phyloP scores from a whole-genome alignment of 2,113 vertebrate species.

The Sialia sialis region DNA sequence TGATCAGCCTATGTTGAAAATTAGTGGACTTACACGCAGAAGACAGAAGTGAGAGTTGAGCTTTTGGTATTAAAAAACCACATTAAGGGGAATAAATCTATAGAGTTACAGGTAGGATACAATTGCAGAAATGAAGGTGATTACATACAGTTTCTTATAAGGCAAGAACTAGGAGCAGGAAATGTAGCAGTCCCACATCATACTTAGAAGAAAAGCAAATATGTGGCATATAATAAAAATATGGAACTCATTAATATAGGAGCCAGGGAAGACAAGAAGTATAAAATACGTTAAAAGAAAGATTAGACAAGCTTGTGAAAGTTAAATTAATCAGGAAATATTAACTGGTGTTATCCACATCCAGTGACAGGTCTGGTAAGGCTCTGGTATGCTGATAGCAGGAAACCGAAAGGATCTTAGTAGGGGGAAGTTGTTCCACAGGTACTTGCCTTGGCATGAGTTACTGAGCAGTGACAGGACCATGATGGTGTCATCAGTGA shows the following conservation, averaged over 20 bases:
- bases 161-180: background rate
- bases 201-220: background rate
- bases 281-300: background rate
- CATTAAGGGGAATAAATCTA: fast-evolving
- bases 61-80: background rate
- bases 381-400: background rate
- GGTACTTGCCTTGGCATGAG: background rate
- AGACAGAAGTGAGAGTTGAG: background rate
- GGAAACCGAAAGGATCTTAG: background rate
- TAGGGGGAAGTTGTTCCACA: background rate
- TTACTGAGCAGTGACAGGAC: background rate
- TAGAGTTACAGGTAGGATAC: background rate
- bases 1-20: background rate
- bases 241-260: background rate
- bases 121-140: background rate
- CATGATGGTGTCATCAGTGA: background rate
- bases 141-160: background rate
- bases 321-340: background rate
- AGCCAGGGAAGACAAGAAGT: background rate
- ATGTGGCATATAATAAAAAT: background rate
- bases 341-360: background rate
- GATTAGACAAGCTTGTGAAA: background rate
- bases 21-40: background rate
- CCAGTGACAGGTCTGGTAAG: background rate
- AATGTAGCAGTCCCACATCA: background rate